phyloP scores from a whole-genome alignment of 2,888 invertebrate genomes.

The Cryptus viduatorius region DNA sequence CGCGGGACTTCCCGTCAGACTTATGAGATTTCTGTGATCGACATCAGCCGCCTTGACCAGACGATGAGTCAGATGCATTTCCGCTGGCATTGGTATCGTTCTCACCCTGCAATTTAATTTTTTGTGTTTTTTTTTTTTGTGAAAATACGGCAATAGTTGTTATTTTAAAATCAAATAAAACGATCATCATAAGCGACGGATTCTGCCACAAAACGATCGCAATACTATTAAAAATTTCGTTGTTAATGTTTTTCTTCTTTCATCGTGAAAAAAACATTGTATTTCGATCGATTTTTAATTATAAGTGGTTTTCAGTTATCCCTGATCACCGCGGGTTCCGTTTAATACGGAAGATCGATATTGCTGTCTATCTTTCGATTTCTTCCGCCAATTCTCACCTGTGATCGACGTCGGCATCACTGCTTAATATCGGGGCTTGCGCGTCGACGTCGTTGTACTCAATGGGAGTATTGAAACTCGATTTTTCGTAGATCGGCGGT shows the following conservation, averaged over 20 bases:
- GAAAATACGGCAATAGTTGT: no score
- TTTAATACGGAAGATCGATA: no score
- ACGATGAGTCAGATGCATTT: slow-evolving; percentile 81
- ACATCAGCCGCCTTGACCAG: slow-evolving; percentile 87
- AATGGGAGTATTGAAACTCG: slow-evolving; percentile 87
- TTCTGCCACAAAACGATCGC: no score
- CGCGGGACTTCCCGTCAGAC: slow-evolving; percentile 91
- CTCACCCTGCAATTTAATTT: slow-evolving; percentile 74
- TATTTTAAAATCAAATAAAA: no score
- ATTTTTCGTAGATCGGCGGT: slow-evolving; percentile 89
- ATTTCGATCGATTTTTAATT: no score
- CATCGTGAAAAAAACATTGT: no score
- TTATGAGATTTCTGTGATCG: slow-evolving; percentile 94
- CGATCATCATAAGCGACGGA: no score
- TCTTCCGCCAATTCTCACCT: slow-evolving; percentile 72
- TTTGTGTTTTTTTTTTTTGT: not conserved
- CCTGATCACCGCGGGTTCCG: no score
- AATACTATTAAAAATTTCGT: no score
- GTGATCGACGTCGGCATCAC: slow-evolving; percentile 83
- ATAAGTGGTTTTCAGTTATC: no score
- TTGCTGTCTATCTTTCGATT: not conserved
- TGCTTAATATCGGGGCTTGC: slow-evolving; percentile 81
- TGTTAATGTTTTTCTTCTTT: no score
- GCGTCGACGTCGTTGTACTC: slow-evolving; percentile 88
- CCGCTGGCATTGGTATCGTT: slow-evolving; percentile 80